Percentiles rank a stretch among this genome's conserved stretches.
These are phyloP conservation scores for Polyommatus icarus DNA, from an alignment of 2,888 invertebrate genomes.

Conservation along the genomic window DNA sequence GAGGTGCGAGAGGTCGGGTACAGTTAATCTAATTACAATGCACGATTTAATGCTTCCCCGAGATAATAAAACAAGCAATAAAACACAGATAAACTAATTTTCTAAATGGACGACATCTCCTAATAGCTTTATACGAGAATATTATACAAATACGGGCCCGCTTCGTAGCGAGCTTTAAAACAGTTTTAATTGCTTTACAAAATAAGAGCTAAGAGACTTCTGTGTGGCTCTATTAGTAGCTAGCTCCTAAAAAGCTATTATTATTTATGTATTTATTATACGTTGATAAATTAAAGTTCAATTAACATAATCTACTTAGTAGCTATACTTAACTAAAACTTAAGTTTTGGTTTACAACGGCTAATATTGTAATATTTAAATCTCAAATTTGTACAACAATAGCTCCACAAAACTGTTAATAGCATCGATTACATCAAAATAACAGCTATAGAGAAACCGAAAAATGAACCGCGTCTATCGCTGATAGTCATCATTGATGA, in stretches of 20 bases:
- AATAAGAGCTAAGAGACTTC: neutral
- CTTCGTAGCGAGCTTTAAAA: neutral
- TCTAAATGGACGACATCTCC: conserved; percentile 14
- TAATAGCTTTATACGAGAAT: neutral
- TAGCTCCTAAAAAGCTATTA: neutral
- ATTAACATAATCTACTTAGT: neutral
- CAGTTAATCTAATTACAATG: conserved; percentile 46
- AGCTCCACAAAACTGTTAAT: neutral
- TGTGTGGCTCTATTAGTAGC: neutral
- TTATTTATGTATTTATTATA: neutral
- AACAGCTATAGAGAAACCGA: neutral
- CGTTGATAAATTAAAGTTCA: neutral
- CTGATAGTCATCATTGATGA: conserved; percentile 4
- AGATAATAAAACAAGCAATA: conserved; percentile 10
- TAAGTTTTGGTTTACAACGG: no score
- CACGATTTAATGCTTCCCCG: conserved; percentile 32
- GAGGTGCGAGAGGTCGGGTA: conserved; percentile 46
- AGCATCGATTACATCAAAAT: neutral
- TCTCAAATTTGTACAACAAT: neutral
- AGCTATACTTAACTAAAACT: no score
- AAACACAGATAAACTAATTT: conserved; percentile 6
- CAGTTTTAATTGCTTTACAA: conserved; percentile 6
- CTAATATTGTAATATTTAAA: no score
- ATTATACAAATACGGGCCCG: neutral
- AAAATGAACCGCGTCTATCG: neutral